Evolutionary conservation across 2,113 vertebrate genomes (phyloP).

Genomic region (Echinops telfairi): DNA sequence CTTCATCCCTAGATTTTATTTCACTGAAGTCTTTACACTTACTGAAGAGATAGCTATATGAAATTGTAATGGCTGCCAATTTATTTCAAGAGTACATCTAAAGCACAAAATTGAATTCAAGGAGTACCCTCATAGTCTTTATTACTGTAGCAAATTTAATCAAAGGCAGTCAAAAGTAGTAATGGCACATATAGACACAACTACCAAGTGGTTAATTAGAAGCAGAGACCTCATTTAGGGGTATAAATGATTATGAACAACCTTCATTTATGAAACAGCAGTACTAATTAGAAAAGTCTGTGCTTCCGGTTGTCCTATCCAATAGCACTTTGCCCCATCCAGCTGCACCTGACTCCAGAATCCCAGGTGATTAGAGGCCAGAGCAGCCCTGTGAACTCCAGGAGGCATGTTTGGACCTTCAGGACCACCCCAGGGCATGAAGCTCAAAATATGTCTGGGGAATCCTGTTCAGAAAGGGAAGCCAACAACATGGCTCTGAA

Average conservation of each 20-base stretch:
- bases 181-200: constrained; percentile 72
- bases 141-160: constrained; percentile 73
- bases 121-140: constrained; percentile 58
- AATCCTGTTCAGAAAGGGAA: constrained; percentile 61
- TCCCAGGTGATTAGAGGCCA: constrained; percentile 1
- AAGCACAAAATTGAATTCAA: constrained; percentile 75
- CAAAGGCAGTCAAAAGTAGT: constrained; percentile 67
- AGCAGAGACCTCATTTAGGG: constrained; percentile 54
- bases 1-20: constrained; percentile 59
- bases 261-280: constrained; percentile 67
- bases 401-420: constrained; percentile 27
- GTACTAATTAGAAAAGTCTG: constrained; percentile 49
- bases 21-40: constrained; percentile 60
- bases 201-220: constrained; percentile 67
- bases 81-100: constrained; percentile 62
- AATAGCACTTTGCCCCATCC: background rate
- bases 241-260: constrained; percentile 66
- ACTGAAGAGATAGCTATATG: constrained; percentile 39
- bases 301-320: constrained; percentile 9
- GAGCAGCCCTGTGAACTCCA: constrained; percentile 12
- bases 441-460: constrained; percentile 33
- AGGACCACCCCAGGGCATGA: background rate
- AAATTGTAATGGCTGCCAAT: constrained; percentile 61
- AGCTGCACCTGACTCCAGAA: background rate
- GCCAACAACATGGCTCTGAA: constrained; percentile 62